Base-by-base conservation (phyloP, 2,888 invertebrate genomes). In the Syrista parreyssii region DNA sequence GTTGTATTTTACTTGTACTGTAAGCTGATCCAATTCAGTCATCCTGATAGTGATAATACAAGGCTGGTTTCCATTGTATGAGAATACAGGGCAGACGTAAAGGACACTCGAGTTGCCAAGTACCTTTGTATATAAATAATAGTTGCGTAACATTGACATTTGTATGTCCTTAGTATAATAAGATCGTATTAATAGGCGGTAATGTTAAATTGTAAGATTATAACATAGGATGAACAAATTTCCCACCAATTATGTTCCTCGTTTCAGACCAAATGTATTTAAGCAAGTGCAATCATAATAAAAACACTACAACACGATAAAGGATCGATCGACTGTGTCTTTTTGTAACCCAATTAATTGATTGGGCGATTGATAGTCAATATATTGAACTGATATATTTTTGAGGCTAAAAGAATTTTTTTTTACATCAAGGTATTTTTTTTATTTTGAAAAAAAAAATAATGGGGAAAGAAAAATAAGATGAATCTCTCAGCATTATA, bases 281-380 rank as follows among this genome's bases (percentile, higher is more conserved):
- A 89, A 88, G 85, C 83, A 88, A 84, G 88, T 88, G 88, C 89
- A 89, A 89, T 89, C 88, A 86, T 86, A 86, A 88, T 88, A 87
- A 88, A 71, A 30, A 15, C 69, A 69, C 15, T 30, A 30, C 69
- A 12, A 69, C 69, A 32, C 30, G 69, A 69, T 69, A 69, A n/a
- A 11, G 12, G 6, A 23, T 15, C 4, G 1, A 6, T 2, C 9
- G 23, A 23, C 6, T 55, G 6, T 23, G 0, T 23, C 23, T 55
- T 9, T 23, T 9, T 55, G 23, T 15, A 2, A 0, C 23, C 55
- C 23, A 23, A 55, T 55, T 55, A 55, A 55, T 23, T 23, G 23
- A 55, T 55, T 23, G 9, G 0, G 55, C 55, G 55, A 55, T 0
- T 2, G 15, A 40, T 15, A 40, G n/a, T n/a, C n/a, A n/a, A 40